Conservation (phyloP, 2,113 vertebrate genomes). For the Nasalis larvatus region DNA sequence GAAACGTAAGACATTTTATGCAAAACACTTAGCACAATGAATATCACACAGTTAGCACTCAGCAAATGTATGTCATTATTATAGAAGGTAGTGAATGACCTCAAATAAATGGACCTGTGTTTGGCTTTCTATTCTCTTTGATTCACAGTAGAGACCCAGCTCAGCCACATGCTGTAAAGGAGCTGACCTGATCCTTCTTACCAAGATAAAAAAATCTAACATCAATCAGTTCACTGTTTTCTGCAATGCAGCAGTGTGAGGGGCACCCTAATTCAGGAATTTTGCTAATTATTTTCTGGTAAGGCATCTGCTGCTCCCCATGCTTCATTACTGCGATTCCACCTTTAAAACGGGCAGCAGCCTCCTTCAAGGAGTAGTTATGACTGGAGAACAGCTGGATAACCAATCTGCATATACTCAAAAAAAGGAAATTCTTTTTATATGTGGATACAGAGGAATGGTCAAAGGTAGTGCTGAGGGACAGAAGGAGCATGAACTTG, state of each 20-base stretch:
- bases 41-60: neutral
- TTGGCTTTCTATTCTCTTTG: neutral
- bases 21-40: neutral
- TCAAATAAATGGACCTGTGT: neutral
- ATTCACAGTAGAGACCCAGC: neutral
- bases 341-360: neutral
- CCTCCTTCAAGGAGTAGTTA: neutral
- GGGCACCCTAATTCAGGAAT: neutral
- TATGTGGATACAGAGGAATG: neutral
- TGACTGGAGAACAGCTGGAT: neutral
- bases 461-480: neutral
- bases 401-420: neutral
- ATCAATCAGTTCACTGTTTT: neutral
- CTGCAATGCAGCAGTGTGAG: neutral
- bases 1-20: neutral
- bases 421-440: neutral
- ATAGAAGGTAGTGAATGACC: neutral
- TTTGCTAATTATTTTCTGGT: constrained; percentile 30
- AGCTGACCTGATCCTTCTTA: neutral
- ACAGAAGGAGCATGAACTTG: neutral
- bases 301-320: neutral
- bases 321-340: neutral
- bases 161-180: neutral
- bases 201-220: neutral
- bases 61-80: neutral